phyloP scores from a whole-genome alignment of 2,888 invertebrate genomes.

The Mesodorylaimus sp. region DNA sequence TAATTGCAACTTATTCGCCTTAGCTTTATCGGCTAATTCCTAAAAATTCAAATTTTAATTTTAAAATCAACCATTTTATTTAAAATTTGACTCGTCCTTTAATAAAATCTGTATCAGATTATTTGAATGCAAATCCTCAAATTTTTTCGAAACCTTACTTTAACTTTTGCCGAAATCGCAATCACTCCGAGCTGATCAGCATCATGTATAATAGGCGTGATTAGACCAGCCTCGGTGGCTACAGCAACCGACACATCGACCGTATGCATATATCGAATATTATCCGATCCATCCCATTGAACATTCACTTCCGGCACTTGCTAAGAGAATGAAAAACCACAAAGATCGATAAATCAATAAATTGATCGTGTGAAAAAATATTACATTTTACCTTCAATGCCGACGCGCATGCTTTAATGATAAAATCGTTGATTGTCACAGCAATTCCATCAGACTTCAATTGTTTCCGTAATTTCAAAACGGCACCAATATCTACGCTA shows the following conservation, averaged over 20 bases:
- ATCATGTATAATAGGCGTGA: constrained; percentile 45
- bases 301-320: constrained; percentile 34
- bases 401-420: constrained; percentile 46
- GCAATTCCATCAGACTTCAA: constrained; percentile 38
- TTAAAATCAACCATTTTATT: background rate
- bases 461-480: constrained; percentile 39
- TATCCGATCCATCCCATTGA: constrained; percentile 20
- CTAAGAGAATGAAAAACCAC: constrained; percentile 17
- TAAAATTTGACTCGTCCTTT: too few relatives aligned
- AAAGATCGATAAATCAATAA: background rate
- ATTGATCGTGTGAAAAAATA: background rate
- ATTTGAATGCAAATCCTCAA: too few relatives aligned
- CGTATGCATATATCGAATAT: constrained; percentile 23
- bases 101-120: too few relatives aligned
- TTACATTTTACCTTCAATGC: constrained; percentile 37
- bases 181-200: constrained; percentile 39
- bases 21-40: constrained; percentile 42
- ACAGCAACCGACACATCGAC: constrained; percentile 47
- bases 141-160: constrained; percentile 28
- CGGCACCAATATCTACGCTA: constrained; percentile 39
- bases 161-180: constrained; percentile 40
- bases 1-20: constrained; percentile 45
- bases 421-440: constrained; percentile 48
- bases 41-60: constrained; percentile 10
- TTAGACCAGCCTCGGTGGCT: constrained; percentile 46